A percentile compares a stretch with the other conserved stretches of the same genome.
Conservation (phyloP, 2,113 vertebrate species). For the Chamaea fasciata region DNA sequence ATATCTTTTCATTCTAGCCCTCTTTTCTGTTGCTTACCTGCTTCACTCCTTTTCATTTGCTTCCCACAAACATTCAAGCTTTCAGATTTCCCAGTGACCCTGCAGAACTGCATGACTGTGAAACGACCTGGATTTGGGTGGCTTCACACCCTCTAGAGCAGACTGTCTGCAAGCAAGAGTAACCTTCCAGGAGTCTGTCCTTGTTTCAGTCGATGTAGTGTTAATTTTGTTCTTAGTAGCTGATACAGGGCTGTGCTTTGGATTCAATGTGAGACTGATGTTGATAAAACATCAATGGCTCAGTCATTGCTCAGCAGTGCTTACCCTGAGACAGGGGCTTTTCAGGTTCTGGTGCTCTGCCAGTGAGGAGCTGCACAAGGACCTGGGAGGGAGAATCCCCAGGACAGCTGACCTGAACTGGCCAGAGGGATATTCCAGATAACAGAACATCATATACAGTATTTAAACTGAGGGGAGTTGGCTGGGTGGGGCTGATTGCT, state of each 20-base stretch:
- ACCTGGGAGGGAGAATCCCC: neutral
- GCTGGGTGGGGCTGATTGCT: neutral
- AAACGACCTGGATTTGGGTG: neutral
- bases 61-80: neutral
- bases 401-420: neutral
- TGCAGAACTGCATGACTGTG: neutral
- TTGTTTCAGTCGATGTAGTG: neutral
- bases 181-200: neutral
- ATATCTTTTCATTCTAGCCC: neutral
- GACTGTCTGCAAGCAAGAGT: neutral
- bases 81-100: neutral
- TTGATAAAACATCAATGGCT: neutral
- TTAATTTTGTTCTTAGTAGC: neutral
- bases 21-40: neutral
- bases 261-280: fast-evolving
- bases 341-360: neutral
- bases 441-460: neutral
- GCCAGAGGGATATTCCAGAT: neutral
- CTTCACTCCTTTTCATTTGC: neutral
- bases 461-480: neutral
- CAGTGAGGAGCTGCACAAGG: neutral
- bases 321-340: neutral
- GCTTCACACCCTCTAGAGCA: neutral
- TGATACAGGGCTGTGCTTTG: neutral
- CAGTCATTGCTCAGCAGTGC: neutral